These are phyloP conservation scores for Ethmia dodecea DNA, from an alignment of 2,888 invertebrate genomes.

Conservation along the genomic window DNA sequence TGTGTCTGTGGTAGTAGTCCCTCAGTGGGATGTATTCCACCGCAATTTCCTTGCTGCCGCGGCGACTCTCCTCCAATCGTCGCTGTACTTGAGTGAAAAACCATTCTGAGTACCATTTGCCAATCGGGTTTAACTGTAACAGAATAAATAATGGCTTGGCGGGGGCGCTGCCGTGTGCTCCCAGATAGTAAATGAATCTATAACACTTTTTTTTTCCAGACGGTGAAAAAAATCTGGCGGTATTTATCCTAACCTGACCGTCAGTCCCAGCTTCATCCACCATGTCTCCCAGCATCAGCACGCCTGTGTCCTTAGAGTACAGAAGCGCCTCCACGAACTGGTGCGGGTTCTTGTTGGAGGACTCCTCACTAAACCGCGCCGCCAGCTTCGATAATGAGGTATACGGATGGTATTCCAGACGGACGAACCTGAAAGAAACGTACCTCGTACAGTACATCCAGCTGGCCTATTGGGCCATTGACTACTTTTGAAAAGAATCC, in stretches of 20 bases:
- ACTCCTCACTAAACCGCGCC: slow-evolving; percentile 68
- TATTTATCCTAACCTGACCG: slow-evolving; percentile 66
- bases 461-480: too few relatives aligned
- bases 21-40: slow-evolving; percentile 86
- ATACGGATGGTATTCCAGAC: slow-evolving; percentile 82
- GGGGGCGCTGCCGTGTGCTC: too few relatives aligned
- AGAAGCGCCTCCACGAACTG: slow-evolving; percentile 88
- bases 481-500: too few relatives aligned
- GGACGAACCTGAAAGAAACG: slow-evolving; percentile 74
- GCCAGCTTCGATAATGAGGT: slow-evolving; percentile 71
- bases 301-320: slow-evolving; percentile 81
- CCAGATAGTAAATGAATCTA: too few relatives aligned
- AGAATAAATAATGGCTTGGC: too few relatives aligned
- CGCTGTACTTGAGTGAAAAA: slow-evolving; percentile 87
- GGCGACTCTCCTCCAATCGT: slow-evolving; percentile 44
- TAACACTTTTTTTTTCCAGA: too few relatives aligned
- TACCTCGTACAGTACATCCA: slow-evolving; percentile 1
- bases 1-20: slow-evolving; percentile 91
- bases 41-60: slow-evolving; percentile 33
- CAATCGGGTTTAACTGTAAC: slow-evolving; percentile 83
- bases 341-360: slow-evolving; percentile 65
- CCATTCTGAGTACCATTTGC: slow-evolving; percentile 89
- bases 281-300: slow-evolving; percentile 87
- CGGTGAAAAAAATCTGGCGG: too few relatives aligned
- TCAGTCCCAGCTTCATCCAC: slow-evolving; percentile 75